Evolutionary conservation across 2,113 vertebrate species (phyloP), one percentile per base, ranked within the genome.

Genomic region (Syngnathoides biaculeatus): DNA sequence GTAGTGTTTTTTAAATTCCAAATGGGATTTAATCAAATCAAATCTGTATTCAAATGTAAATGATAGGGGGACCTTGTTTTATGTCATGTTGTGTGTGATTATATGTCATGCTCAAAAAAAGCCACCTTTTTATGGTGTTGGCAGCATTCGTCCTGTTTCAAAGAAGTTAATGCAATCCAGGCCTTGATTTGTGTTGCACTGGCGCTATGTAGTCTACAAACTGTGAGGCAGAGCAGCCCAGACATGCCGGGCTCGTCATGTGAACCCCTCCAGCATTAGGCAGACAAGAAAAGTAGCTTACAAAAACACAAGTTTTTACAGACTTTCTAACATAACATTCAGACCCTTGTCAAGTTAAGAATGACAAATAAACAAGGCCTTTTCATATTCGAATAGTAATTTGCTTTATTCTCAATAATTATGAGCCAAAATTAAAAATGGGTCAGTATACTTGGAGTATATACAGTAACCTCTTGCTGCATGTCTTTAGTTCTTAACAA

Each of bases 241-340:
- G 88, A 85, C 88, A 79, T 83, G 89, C 80, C 83, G 69, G 57
- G 35, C 86, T 78, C 77, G 72, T 39, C 57, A 57, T 57, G 57
- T 20, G 65, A 79, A 77, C 55, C 79, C 88, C 87, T 87, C 60
- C 81, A 87, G 87, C 84, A 14, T 59, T 73, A 69, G 67, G 82
- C 81, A 89, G 73, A 89, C 79, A 80, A 77, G 72, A 82, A 69
- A 79, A 77, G 77, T 68, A 50, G 61, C 65, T 82, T 58, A 60
- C 78, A 72, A 67, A 62, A 67, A 80, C 67, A 57, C 56, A 50
- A 53, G 45, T 42, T 77, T 82, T 77, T 65, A 72, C 70, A 30
- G 43, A 43, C 53, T 64, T 63, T 61, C 53, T 69, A 72, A 74
- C 68, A 52, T 66, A 79, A 72, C 75, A 71, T 74, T 72, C 65